phyloP scores from a whole-genome alignment of 2,113 vertebrate species.

The Zosterops hypoxanthus region DNA sequence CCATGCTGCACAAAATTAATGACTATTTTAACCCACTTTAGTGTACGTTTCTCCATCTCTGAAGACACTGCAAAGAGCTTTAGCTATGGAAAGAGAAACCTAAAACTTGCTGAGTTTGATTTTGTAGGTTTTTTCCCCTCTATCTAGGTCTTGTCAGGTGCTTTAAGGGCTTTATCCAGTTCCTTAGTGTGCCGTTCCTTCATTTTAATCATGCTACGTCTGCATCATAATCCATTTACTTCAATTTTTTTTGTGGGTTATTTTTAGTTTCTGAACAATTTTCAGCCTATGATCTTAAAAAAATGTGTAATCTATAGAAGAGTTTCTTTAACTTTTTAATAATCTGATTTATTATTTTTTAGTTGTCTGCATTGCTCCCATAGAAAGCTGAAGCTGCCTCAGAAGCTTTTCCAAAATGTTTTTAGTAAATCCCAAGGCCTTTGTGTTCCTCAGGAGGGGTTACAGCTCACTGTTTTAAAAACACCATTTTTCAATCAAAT shows the following conservation, averaged over 20 bases:
- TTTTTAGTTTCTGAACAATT: not conserved
- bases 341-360: not conserved
- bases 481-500: not conserved
- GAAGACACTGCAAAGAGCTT: not conserved
- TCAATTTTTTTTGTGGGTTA: not conserved
- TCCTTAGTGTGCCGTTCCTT: not conserved
- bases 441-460: not conserved
- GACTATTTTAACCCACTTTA: not conserved
- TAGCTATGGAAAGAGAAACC: not conserved
- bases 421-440: not conserved
- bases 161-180: not conserved
- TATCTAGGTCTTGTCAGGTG: not conserved
- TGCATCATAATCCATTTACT: not conserved
- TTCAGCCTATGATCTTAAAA: not conserved
- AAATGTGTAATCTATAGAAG: not conserved
- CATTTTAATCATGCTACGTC: not conserved
- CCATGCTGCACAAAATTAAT: not conserved
- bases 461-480: not conserved
- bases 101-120: not conserved
- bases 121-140: fast-evolving
- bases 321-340: not conserved
- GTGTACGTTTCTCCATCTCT: not conserved
- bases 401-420: not conserved
- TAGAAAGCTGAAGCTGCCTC: not conserved
- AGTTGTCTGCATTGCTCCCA: not conserved